These are phyloP conservation scores for Camponotus vicinus DNA, from an alignment of 1,140 invertebrate genomes.

Conservation along the genomic window DNA sequence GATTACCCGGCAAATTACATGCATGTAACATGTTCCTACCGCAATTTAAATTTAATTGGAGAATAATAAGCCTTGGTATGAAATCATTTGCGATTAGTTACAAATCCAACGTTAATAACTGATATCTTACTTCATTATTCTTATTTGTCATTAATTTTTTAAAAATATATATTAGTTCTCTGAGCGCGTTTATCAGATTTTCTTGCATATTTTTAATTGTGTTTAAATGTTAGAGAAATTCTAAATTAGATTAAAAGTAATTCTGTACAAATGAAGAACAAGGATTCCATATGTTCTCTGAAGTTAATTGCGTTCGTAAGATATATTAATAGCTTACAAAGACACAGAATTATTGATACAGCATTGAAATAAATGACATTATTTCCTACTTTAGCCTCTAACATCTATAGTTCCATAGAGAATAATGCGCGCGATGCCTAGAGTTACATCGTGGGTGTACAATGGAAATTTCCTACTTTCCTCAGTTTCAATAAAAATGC, in stretches of 20 bases:
- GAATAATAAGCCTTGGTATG: neutral
- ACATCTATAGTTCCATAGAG: neutral
- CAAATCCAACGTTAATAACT: neutral
- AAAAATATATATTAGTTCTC: neutral
- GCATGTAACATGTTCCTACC: neutral
- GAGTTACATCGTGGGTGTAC: neutral
- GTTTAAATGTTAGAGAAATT: neutral
- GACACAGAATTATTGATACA: neutral
- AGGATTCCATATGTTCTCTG: neutral
- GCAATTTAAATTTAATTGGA: neutral
- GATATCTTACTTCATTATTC: neutral
- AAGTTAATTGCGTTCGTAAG: neutral
- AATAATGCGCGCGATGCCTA: neutral
- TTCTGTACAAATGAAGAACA: neutral
- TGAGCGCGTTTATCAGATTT: neutral
- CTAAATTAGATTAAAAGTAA: conserved; percentile 1
- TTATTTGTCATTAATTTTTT: neutral
- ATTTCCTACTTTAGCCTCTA: neutral
- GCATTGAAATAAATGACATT: conserved; percentile 19
- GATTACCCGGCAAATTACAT: conserved; percentile 24
- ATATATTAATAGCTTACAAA: conserved; percentile 22
- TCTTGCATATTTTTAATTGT: neutral
- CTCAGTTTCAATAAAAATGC: neutral
- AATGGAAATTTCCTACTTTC: neutral
- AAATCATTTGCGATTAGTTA: conserved; percentile 21